Conservation (phyloP, 2,797 vertebrate species). For the Peromyscus nudipes region DNA sequence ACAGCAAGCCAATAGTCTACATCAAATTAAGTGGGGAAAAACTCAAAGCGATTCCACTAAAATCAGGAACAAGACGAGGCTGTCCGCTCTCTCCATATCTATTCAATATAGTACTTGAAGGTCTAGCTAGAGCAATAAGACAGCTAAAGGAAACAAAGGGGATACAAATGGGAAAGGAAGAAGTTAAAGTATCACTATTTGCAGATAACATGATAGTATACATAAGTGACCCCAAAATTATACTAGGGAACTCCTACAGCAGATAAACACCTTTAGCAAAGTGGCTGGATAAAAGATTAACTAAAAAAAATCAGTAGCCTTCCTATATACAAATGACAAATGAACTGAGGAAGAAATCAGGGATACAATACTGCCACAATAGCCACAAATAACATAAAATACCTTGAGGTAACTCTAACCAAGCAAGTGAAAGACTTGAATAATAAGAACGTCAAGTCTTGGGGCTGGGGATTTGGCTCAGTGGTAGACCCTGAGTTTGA, state of each 20-base stretch:
- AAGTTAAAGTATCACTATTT: not conserved
- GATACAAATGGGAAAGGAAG: not conserved
- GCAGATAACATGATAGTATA: not conserved
- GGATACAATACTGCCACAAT: not conserved
- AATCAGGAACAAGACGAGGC: not conserved
- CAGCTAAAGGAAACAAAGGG: not conserved
- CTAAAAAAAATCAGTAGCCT: not conserved
- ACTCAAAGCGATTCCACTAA: not conserved
- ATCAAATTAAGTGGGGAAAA: not conserved
- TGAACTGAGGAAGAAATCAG: not conserved
- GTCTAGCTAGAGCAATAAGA: not conserved
- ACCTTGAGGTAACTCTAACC: not conserved
- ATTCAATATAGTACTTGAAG: not conserved
- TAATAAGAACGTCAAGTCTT: not conserved
- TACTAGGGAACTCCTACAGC: not conserved
- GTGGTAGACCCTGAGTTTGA: too few species aligned
- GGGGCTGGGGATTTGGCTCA: too few species aligned
- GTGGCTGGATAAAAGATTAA: not conserved
- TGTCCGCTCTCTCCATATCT: not conserved
- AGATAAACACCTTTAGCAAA: not conserved
- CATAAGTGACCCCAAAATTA: not conserved
- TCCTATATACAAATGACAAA: not conserved
- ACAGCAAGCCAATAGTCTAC: too few species aligned
- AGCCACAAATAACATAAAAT: not conserved
- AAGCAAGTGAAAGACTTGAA: not conserved